phyloP scores from a whole-genome alignment of 1,140 invertebrate genomes.

The Drosophila nigrodunni region DNA sequence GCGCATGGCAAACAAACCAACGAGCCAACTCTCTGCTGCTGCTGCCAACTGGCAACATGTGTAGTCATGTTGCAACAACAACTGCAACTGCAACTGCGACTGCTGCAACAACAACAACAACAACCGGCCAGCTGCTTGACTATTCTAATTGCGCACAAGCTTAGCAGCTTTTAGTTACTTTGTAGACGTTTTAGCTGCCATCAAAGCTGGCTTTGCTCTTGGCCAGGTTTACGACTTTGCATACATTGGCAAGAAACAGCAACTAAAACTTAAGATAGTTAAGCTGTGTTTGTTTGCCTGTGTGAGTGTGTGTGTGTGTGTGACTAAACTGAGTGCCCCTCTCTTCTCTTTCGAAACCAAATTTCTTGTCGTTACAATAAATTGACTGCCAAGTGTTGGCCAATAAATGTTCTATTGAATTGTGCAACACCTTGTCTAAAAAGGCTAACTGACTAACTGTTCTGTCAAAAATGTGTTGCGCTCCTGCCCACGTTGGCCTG shows the following conservation, averaged over 20 bases:
- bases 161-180: slow-evolving; percentile 81
- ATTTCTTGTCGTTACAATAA: slow-evolving; percentile 53
- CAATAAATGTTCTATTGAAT: slow-evolving; percentile 80
- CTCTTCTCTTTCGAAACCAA: background rate
- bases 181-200: slow-evolving; percentile 79
- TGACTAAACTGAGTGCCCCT: slow-evolving; percentile 34
- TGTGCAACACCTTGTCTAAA: slow-evolving; percentile 75
- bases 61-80: slow-evolving; percentile 74
- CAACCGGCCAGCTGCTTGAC: slow-evolving; percentile 56
- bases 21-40: slow-evolving; percentile 1
- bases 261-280: slow-evolving; percentile 10
- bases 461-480: slow-evolving; percentile 72
- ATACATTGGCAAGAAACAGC: slow-evolving; percentile 31
- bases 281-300: background rate
- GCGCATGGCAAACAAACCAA: slow-evolving; percentile 57
- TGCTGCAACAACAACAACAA: slow-evolving; percentile 18
- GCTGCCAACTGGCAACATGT: slow-evolving; percentile 62
- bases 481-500: slow-evolving; percentile 62
- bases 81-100: slow-evolving; percentile 34
- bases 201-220: slow-evolving; percentile 46
- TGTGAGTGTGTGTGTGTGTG: background rate
- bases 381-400: slow-evolving; percentile 68
- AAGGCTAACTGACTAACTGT: slow-evolving; percentile 74
- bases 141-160: slow-evolving; percentile 82
- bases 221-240: slow-evolving; percentile 57